phyloP scores from a whole-genome alignment of 2,113 vertebrate species.

The Gymnogyps californianus region DNA sequence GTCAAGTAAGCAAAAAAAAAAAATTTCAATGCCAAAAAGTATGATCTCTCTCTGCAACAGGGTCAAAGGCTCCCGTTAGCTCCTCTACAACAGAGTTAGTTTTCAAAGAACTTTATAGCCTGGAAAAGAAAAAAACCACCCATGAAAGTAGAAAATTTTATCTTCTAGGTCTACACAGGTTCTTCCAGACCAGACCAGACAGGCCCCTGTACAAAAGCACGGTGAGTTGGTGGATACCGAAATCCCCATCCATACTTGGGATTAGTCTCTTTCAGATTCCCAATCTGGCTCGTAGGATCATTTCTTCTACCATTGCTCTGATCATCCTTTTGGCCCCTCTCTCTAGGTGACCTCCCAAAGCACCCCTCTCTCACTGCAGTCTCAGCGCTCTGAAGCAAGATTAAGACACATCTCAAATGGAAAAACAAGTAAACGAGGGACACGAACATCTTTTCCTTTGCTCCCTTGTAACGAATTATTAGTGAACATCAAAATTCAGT shows the following conservation, averaged over 20 bases:
- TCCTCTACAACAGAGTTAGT: background rate
- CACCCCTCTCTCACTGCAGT: background rate
- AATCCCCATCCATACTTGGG: fast-evolving
- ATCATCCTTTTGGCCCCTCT: background rate
- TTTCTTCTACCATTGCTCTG: background rate
- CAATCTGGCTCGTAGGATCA: fast-evolving
- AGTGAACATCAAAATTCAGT: background rate
- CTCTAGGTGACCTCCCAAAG: background rate
- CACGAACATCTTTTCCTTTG: background rate
- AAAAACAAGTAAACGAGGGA: background rate
- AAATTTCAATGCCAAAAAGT: background rate
- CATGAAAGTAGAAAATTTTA: background rate
- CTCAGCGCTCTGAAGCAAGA: background rate
- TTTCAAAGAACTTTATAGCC: background rate
- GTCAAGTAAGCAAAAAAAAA: background rate
- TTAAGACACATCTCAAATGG: background rate
- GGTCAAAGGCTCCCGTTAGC: background rate
- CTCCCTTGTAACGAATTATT: background rate
- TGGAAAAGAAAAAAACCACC: background rate
- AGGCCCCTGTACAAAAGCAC: too few relatives aligned
- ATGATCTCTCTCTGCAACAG: background rate
- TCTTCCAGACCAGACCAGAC: background rate
- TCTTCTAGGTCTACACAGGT: background rate
- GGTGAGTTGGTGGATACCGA: background rate
- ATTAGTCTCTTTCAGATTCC: background rate